A percentile compares a stretch with the other conserved stretches of the same genome.
Conservation (phyloP, 1,140 invertebrate genomes). For the Microvelia longipes region DNA sequence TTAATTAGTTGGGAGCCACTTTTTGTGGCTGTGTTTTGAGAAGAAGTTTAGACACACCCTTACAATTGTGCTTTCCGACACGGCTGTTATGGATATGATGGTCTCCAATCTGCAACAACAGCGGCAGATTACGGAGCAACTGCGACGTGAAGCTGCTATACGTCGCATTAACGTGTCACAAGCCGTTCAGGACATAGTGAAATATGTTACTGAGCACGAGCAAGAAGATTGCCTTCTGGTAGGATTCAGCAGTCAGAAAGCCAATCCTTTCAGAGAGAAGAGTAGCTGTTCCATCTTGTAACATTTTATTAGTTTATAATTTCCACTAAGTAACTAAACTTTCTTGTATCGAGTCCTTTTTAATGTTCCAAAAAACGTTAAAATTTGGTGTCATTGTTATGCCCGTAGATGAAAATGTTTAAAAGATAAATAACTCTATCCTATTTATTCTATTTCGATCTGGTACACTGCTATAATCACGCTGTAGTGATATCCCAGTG, state of each 20-base stretch:
- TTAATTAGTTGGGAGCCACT: background rate
- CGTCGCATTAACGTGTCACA: constrained; percentile 74
- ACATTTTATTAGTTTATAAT: no score
- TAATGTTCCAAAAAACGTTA: no score
- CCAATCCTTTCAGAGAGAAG: constrained; percentile 95
- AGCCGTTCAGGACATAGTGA: constrained; percentile 83
- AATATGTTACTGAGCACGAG: constrained; percentile 81
- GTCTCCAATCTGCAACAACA: constrained; percentile 81
- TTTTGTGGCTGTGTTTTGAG: background rate
- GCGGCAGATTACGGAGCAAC: constrained; percentile 79
- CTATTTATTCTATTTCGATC: no score
- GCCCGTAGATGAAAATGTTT: no score
- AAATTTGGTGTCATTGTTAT: no score
- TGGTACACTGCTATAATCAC: no score
- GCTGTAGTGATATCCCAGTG: no score
- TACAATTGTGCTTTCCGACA: constrained; percentile 64
- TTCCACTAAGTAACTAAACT: no score
- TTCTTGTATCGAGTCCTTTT: no score
- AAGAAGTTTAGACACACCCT: constrained; percentile 5
- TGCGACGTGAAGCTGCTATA: constrained; percentile 77
- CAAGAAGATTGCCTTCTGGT: constrained; percentile 89
- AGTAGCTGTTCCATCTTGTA: constrained; percentile 76
- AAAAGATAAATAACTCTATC: no score
- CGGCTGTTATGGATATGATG: constrained; percentile 77
- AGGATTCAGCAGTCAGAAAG: constrained; percentile 88